Conservation (phyloP, 2,113 vertebrate genomes). For the Tupaia tana region DNA sequence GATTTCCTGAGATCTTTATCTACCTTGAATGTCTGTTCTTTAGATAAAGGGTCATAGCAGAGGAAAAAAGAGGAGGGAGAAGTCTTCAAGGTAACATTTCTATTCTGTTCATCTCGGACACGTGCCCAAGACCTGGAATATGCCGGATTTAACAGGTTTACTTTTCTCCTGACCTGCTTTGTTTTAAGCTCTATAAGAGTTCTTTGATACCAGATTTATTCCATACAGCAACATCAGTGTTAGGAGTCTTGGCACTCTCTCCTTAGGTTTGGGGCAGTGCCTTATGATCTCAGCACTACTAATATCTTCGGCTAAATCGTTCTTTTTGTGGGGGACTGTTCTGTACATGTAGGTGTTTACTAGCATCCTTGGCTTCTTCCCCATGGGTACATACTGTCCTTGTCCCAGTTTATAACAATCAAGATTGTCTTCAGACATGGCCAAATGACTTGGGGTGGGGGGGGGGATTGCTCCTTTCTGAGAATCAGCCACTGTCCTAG, state of each 20-base stretch:
- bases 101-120: background rate
- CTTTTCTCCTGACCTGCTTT: background rate
- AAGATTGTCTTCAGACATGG: background rate
- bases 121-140: background rate
- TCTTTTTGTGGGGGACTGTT: background rate
- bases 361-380: background rate
- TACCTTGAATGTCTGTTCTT: background rate
- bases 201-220: background rate
- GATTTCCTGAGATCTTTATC: constrained; percentile 25
- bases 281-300: background rate
- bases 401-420: background rate
- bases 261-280: accelerated
- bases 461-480: accelerated
- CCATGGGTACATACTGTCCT: too few relatives aligned
- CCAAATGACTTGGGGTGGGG: background rate
- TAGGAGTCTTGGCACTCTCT: background rate
- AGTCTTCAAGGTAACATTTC: background rate
- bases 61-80: background rate
- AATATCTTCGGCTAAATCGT: background rate
- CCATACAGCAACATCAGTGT: background rate
- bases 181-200: background rate
- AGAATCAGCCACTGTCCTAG: background rate
- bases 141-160: background rate
- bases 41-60: background rate
- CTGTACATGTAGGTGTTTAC: background rate